These are phyloP conservation scores for cat (Felis catus) DNA, from an alignment of 2,113 vertebrate species.

Conservation along the genomic window DNA sequence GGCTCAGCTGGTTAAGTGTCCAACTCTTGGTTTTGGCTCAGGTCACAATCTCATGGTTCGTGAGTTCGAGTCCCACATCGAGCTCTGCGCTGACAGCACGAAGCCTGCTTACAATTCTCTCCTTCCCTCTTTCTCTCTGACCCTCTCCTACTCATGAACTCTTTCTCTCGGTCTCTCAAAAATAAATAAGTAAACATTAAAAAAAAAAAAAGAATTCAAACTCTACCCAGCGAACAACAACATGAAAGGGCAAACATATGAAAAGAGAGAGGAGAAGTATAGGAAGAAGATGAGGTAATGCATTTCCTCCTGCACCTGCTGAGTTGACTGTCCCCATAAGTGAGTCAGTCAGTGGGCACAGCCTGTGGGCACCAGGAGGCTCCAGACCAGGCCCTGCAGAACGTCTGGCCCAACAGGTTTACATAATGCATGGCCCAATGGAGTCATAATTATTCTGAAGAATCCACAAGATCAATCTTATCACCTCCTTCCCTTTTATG, in stretches of 20 bases:
- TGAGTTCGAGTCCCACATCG: too few relatives aligned
- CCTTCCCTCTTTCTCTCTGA: too few relatives aligned
- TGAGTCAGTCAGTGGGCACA: background rate
- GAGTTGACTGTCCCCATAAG: background rate
- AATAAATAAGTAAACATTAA: too few relatives aligned
- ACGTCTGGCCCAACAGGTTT: background rate
- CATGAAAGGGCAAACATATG: background rate
- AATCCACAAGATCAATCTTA: background rate
- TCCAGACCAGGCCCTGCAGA: background rate
- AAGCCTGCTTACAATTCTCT: too few relatives aligned
- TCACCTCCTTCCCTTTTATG: background rate
- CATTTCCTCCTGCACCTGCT: background rate
- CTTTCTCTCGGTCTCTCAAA: too few relatives aligned
- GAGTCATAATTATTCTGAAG: background rate
- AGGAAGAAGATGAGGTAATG: background rate
- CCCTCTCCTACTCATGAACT: too few relatives aligned
- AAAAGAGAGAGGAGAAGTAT: background rate
- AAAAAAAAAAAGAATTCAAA: background rate
- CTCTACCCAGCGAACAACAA: background rate
- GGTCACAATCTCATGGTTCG: too few relatives aligned
- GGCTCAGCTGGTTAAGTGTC: too few relatives aligned
- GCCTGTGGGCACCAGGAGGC: background rate
- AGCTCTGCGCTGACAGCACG: too few relatives aligned
- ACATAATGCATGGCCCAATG: rapidly evolving
- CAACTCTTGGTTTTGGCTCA: too few relatives aligned